A percentile compares a stretch with the other conserved stretches of the same genome.
Evolutionary conservation across 2,888 invertebrate species (phyloP).

Genomic region (Palloptera scutellata): DNA sequence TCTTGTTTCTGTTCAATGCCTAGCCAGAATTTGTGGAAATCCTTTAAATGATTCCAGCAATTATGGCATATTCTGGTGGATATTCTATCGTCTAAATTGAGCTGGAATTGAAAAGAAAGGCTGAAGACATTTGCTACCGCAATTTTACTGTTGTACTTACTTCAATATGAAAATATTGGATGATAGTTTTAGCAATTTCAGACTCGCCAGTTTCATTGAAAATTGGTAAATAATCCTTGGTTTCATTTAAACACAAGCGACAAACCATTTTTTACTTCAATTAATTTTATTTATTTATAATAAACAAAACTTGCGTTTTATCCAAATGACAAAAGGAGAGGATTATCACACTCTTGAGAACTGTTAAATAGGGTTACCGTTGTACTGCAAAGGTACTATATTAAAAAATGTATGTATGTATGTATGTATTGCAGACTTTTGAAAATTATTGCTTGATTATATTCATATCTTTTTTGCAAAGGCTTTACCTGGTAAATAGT

Average conservation of each 20-base stretch:
- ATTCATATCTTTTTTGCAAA: too few relatives aligned
- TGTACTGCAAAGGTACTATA: too few relatives aligned
- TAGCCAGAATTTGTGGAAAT: slow-evolving; percentile 39
- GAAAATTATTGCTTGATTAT: too few relatives aligned
- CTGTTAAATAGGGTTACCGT: too few relatives aligned
- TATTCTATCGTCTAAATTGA: slow-evolving; percentile 25
- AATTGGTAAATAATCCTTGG: slow-evolving; percentile 6
- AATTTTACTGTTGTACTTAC: slow-evolving; percentile 36
- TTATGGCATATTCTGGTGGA: slow-evolving; percentile 38
- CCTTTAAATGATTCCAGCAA: slow-evolving; percentile 39
- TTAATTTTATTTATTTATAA: slow-evolving; percentile 7
- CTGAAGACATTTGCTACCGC: not conserved
- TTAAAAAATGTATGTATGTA: too few relatives aligned
- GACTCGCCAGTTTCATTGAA: slow-evolving; percentile 13
- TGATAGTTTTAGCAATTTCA: slow-evolving; percentile 29
- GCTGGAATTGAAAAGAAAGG: slow-evolving; percentile 13
- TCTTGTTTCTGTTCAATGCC: slow-evolving; percentile 39
- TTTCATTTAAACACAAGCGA: slow-evolving; percentile 35
- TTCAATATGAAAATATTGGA: slow-evolving; percentile 38
- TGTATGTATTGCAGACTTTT: too few relatives aligned
- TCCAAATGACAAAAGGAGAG: too few relatives aligned
- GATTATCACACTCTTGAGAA: too few relatives aligned
- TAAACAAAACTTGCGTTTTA: too few relatives aligned
- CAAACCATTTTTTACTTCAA: slow-evolving; percentile 38
- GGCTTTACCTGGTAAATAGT: too few relatives aligned